Conservation (phyloP, 2,888 invertebrate species). For the Mantis religiosa region DNA sequence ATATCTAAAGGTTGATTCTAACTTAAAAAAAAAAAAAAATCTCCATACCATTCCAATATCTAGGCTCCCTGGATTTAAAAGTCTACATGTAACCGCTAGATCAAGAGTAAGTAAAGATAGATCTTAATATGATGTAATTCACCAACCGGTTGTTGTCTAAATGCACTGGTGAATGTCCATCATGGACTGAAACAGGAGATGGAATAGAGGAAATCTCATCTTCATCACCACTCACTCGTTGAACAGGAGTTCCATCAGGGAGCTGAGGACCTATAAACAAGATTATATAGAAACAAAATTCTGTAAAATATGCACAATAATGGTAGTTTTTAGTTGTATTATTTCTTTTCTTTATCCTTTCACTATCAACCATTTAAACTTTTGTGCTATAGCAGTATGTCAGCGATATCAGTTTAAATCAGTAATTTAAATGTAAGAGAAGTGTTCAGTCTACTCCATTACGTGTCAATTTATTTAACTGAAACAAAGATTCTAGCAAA, state of each 20-base stretch:
- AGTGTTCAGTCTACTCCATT: too few species aligned
- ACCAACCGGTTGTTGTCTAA: neutral
- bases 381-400: too few species aligned
- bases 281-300: neutral
- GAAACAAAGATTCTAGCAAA: too few species aligned
- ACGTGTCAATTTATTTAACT: too few species aligned
- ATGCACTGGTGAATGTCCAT: slow-evolving; percentile 13
- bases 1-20: too few species aligned
- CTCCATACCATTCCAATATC: too few species aligned
- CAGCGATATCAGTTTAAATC: too few species aligned
- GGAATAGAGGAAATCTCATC: slow-evolving; percentile 41
- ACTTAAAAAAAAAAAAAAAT: too few species aligned
- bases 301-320: neutral
- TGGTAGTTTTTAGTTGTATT: too few species aligned
- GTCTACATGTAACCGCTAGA: neutral
- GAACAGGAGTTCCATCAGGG: slow-evolving; percentile 22
- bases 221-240: slow-evolving; percentile 36
- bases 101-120: neutral
- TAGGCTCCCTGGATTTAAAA: neutral
- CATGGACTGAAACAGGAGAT: slow-evolving; percentile 37
- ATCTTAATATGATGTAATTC: neutral
- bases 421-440: too few species aligned
- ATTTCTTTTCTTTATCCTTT: too few species aligned
- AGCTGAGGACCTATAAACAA: slow-evolving; percentile 7
- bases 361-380: too few species aligned